A percentile compares a stretch with the other conserved stretches of the same genome.
Conservation (phyloP, 2,888 invertebrate genomes). For the Tupiocoris notatus region DNA sequence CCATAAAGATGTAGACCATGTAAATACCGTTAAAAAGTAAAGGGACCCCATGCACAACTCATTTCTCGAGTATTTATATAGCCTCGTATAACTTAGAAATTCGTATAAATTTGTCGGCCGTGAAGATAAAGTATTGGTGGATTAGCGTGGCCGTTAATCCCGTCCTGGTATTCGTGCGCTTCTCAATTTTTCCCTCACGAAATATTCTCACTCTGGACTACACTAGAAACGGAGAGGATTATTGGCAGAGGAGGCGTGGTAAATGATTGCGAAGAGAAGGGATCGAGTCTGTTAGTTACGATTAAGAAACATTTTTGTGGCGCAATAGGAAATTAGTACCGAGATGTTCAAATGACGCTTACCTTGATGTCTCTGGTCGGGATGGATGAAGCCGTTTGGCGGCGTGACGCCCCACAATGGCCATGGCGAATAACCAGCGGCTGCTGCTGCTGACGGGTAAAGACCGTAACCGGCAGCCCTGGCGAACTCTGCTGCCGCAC, state of each 20-base stretch:
- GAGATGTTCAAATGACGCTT: not conserved
- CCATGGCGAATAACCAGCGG: slow-evolving; percentile 54
- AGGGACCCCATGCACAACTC: not conserved
- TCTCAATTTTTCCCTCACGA: too few species aligned
- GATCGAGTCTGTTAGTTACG: too few species aligned
- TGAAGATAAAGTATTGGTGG: not conserved
- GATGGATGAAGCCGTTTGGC: slow-evolving; percentile 45
- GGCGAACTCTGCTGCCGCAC: slow-evolving; percentile 94
- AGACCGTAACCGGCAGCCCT: slow-evolving; percentile 86
- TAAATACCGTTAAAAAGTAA: slow-evolving; percentile 11
- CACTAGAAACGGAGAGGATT: too few species aligned
- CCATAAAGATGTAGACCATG: slow-evolving; percentile 24
- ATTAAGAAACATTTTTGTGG: too few species aligned
- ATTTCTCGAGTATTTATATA: not conserved
- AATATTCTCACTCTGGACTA: too few species aligned
- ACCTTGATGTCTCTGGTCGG: slow-evolving; percentile 45
- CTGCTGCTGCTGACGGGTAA: slow-evolving; percentile 56
- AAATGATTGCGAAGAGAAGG: too few species aligned
- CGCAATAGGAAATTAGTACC: too few species aligned
- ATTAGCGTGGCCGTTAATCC: too few species aligned
- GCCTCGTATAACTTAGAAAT: too few species aligned
- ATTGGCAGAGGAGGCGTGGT: too few species aligned
- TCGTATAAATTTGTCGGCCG: not conserved
- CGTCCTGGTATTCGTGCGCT: too few species aligned
- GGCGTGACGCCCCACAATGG: slow-evolving; percentile 47